These are phyloP conservation scores for Zosterops borbonicus DNA, from an alignment of 2,113 vertebrate species.

Conservation along the genomic window DNA sequence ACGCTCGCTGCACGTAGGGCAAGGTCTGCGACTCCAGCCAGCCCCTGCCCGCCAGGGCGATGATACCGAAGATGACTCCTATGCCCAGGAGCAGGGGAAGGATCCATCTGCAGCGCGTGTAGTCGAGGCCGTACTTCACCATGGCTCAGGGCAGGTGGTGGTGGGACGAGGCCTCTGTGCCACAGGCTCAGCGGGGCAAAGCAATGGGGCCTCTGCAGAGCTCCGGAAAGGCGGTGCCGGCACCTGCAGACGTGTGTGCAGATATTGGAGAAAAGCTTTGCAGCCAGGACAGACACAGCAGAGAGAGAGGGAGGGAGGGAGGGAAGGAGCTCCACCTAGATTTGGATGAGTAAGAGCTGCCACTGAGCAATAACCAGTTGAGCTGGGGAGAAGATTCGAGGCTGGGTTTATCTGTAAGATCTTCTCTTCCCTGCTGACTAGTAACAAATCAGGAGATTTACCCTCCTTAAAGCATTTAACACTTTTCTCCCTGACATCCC, in stretches of 20 bases:
- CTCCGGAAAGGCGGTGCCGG: not conserved
- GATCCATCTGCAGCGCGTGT: slow-evolving; percentile 72
- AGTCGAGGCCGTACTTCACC: slow-evolving; percentile 71
- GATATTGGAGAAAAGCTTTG: not conserved
- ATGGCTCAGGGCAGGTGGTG: not conserved
- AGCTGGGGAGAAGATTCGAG: slow-evolving; percentile 5
- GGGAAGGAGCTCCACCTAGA: slow-evolving; percentile 69
- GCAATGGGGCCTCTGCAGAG: not conserved
- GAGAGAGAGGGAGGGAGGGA: not conserved
- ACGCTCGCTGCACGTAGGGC: slow-evolving; percentile 30
- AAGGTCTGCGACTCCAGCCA: slow-evolving; percentile 73
- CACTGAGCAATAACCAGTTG: slow-evolving; percentile 47
- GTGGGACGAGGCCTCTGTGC: not conserved
- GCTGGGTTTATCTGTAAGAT: slow-evolving; percentile 36
- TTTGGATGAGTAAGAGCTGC: slow-evolving; percentile 66
- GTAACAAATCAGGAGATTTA: not conserved
- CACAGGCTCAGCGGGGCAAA: rapidly evolving
- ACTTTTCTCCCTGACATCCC: not conserved
- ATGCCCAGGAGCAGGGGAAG: slow-evolving; percentile 69
- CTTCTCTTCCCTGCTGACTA: slow-evolving; percentile 27
- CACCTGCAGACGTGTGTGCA: not conserved
- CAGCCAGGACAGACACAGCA: not conserved
- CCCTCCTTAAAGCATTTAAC: not conserved
- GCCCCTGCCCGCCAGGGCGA: slow-evolving; percentile 67
- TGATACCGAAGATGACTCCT: slow-evolving; percentile 71